Conservation (phyloP, 2,888 invertebrate species). For the Nomada fucata region DNA sequence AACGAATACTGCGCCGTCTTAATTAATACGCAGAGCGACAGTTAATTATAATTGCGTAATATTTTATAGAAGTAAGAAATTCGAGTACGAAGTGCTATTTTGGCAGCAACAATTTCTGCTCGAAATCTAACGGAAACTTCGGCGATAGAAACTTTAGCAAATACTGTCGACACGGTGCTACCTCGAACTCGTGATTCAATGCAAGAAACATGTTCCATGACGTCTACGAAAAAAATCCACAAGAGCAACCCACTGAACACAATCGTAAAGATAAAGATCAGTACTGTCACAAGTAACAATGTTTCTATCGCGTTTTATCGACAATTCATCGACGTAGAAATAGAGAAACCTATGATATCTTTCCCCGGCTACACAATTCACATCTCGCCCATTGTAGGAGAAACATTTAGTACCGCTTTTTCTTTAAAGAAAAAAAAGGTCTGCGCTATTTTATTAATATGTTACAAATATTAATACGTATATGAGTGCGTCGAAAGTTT, state of each 20-base stretch:
- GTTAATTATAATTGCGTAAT: no score
- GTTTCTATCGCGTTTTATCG: not conserved
- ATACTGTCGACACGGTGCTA: not conserved
- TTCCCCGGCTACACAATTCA: no score
- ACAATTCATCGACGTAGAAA: not conserved
- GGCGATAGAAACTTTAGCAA: not conserved
- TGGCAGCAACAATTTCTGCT: no score
- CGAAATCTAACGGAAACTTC: not conserved
- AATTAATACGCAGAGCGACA: no score
- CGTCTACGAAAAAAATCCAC: not conserved
- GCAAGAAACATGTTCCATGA: not conserved
- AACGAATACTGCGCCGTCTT: not conserved
- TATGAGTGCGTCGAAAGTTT: not conserved
- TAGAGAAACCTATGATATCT: no score
- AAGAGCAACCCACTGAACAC: not conserved
- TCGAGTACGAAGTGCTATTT: no score
- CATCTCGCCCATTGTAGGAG: no score
- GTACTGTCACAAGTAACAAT: not conserved
- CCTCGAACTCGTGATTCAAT: not conserved
- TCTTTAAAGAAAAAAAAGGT: no score
- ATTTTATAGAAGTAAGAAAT: no score
- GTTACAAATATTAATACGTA: not conserved
- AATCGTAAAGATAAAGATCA: conserved; percentile 25
- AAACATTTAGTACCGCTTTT: no score
- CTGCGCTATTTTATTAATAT: not conserved